Conservation (phyloP, 2,113 vertebrate genomes). For the Psephotus haematonotus region DNA sequence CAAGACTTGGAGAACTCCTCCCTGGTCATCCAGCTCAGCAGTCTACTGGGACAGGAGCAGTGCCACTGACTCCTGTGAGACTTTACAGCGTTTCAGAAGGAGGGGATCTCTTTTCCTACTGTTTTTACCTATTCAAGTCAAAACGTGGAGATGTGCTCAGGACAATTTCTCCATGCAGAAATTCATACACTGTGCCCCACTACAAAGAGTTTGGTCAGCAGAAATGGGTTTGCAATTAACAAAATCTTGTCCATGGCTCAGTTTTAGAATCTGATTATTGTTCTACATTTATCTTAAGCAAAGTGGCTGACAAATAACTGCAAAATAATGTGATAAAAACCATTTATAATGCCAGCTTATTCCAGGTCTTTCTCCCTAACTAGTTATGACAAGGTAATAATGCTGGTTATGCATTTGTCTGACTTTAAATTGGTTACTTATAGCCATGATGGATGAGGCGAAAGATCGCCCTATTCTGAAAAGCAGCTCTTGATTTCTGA, state of each 20-base stretch:
- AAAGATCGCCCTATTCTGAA: slow-evolving; percentile 89
- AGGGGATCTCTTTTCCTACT: neutral
- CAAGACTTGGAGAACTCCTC: neutral
- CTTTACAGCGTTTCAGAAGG: rapidly evolving
- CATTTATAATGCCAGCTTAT: slow-evolving; percentile 87
- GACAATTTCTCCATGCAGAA: neutral
- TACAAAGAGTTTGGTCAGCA: neutral
- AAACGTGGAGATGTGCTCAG: neutral
- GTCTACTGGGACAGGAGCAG: neutral
- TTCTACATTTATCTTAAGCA: slow-evolving; percentile 93
- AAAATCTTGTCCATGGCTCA: slow-evolving; percentile 68
- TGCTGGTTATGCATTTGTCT: slow-evolving; percentile 89
- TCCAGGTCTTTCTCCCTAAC: slow-evolving; percentile 90
- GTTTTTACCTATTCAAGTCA: neutral
- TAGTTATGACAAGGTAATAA: slow-evolving; percentile 99
- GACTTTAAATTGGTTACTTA: slow-evolving; percentile 99
- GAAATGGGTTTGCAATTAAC: slow-evolving; percentile 62
- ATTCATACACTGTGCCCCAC: neutral
- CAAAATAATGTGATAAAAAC: slow-evolving; percentile 98
- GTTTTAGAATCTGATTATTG: slow-evolving; percentile 87
- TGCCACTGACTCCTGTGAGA: neutral
- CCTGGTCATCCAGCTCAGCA: neutral
- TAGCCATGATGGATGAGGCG: slow-evolving; percentile 95
- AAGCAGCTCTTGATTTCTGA: slow-evolving; percentile 94
- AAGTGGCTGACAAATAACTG: slow-evolving; percentile 94